phyloP scores from a whole-genome alignment of 2,113 vertebrate species.

The Lota lota region DNA sequence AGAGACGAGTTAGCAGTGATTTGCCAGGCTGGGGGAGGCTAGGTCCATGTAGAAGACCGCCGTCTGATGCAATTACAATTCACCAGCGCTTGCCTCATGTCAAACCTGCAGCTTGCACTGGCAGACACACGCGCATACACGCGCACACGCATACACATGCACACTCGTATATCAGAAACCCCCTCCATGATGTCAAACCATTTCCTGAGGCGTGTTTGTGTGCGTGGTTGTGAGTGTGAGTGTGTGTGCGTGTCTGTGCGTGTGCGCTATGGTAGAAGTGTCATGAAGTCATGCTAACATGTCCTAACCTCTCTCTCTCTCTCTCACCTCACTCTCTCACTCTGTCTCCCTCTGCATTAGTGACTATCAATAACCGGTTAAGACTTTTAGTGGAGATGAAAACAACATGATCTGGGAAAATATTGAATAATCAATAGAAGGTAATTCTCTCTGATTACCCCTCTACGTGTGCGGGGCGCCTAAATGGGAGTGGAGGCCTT shows the following conservation, averaged over 20 bases:
- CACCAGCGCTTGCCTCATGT: neutral
- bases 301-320: neutral
- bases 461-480: constrained; percentile 54
- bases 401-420: constrained; percentile 68
- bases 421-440: constrained; percentile 66
- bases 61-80: neutral
- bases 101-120: constrained; percentile 3
- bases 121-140: neutral
- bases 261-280: neutral
- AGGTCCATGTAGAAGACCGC: too few relatives aligned
- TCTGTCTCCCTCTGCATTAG: constrained; percentile 20
- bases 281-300: constrained; percentile 7
- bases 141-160: neutral
- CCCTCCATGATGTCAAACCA: neutral
- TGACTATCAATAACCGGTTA: constrained; percentile 56
- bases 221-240: constrained; percentile 13
- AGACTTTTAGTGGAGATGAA: constrained; percentile 63
- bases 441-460: constrained; percentile 70
- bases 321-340: neutral
- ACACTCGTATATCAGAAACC: neutral
- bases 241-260: neutral
- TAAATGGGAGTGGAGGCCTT: constrained; percentile 62
- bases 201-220: constrained; percentile 23
- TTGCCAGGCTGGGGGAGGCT: too few relatives aligned
- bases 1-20: too few relatives aligned